phyloP scores from a whole-genome alignment of 2,888 invertebrate genomes.

The Callyntrura guangdongensis region DNA sequence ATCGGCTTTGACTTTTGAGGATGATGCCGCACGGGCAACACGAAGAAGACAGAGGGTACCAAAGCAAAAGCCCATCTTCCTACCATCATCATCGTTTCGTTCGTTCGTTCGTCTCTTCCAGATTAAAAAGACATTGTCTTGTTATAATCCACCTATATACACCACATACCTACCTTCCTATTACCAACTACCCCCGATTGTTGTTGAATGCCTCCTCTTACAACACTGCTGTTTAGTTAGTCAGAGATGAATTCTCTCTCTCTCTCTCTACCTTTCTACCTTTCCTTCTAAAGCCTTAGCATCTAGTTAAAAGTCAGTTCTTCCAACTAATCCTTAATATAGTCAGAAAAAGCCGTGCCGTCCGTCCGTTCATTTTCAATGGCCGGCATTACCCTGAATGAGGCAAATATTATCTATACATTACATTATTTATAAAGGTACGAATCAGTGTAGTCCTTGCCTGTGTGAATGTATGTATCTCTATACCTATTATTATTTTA shows the following conservation, averaged over 20 bases:
- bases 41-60: constrained; percentile 13
- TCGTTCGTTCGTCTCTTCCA: constrained; percentile 62
- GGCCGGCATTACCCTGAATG: constrained; percentile 24
- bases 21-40: constrained; percentile 67
- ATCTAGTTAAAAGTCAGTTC: constrained; percentile 75
- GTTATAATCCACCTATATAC: constrained; percentile 52
- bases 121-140: constrained; percentile 70
- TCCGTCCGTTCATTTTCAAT: constrained; percentile 63
- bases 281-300: constrained; percentile 40
- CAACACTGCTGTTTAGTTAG: constrained; percentile 16
- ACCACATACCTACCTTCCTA: constrained; percentile 58
- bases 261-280: not conserved
- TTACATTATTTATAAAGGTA: constrained; percentile 33
- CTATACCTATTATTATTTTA: constrained; percentile 2
- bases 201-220: constrained; percentile 62
- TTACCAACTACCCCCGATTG: constrained; percentile 72
- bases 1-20: constrained; percentile 75
- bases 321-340: constrained; percentile 69
- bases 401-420: constrained; percentile 8
- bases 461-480: too few relatives aligned
- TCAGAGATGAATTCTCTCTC: not conserved
- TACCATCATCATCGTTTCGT: constrained; percentile 35
- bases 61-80: constrained; percentile 69
- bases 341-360: constrained; percentile 69
- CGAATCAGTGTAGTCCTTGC: too few relatives aligned